These are phyloP conservation scores for Copidosoma aretas DNA, from an alignment of 2,888 invertebrate genomes.

Conservation along the genomic window DNA sequence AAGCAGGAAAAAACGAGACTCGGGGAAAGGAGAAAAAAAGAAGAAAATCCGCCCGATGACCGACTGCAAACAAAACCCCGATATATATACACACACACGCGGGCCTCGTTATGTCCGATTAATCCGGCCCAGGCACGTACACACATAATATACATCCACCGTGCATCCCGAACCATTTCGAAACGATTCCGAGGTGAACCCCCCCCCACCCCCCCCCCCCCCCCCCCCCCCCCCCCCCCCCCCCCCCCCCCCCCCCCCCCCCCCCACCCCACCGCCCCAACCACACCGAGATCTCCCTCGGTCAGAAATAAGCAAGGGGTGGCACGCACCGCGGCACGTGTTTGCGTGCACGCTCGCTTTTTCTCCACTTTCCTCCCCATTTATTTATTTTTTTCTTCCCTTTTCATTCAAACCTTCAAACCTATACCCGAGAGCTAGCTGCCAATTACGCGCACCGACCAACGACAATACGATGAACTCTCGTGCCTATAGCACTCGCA, in stretches of 20 bases:
- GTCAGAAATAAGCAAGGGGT: conserved; percentile 7
- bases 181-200: neutral
- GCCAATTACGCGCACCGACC: conserved; percentile 36
- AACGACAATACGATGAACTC: conserved; percentile 39
- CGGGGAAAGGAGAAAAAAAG: conserved; percentile 16
- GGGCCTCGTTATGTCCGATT: conserved; percentile 40
- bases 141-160: neutral
- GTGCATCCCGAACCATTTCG: conserved; percentile 28
- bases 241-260: too few species aligned
- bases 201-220: too few species aligned
- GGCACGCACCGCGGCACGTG: conserved; percentile 13
- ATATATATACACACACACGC: too few species aligned
- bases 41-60: conserved; percentile 37
- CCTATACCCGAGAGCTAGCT: conserved; percentile 8
- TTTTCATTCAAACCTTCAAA: conserved; percentile 19
- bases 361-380: conserved; percentile 29
- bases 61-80: conserved; percentile 38
- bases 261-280: too few species aligned
- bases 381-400: conserved; percentile 17
- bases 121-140: conserved; percentile 29
- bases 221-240: too few species aligned
- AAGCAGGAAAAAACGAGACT: conserved; percentile 18
- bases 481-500: neutral
- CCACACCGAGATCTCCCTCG: neutral
- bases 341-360: conserved; percentile 20